A percentile compares a stretch with the other conserved stretches of the same genome.
These are phyloP conservation scores for Portevinia maculata DNA, from an alignment of 2,888 invertebrate species.

Conservation along the genomic window DNA sequence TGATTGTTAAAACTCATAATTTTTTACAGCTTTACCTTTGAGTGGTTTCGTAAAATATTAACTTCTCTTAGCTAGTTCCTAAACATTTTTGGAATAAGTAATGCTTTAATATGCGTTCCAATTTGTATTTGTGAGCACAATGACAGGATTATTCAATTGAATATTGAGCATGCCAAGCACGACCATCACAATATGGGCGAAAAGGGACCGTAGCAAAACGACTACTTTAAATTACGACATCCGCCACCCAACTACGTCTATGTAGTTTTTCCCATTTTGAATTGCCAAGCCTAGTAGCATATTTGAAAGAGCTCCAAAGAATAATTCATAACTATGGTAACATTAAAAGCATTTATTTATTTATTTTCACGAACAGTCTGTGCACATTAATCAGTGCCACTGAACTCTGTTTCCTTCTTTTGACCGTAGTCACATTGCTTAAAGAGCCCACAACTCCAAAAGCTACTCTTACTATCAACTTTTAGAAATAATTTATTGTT, in stretches of 20 bases:
- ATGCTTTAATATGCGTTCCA: no score
- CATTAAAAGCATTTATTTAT: background rate
- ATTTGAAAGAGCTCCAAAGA: background rate
- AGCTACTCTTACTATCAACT: constrained; percentile 23
- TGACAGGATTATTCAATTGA: background rate
- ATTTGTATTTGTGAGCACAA: background rate
- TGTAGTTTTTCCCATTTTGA: background rate
- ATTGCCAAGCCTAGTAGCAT: background rate
- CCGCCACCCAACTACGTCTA: background rate
- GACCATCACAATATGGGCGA: background rate
- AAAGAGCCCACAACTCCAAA: constrained; percentile 31
- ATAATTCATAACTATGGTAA: background rate
- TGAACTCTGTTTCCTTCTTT: constrained; percentile 58
- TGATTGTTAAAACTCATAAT: no score
- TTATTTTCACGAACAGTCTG: constrained; percentile 14
- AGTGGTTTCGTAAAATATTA: no score
- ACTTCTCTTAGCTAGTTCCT: no score
- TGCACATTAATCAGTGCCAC: constrained; percentile 50
- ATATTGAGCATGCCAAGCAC: constrained; percentile 1
- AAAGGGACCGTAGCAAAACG: no score
- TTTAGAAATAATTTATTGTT: constrained; percentile 25
- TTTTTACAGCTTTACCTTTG: no score
- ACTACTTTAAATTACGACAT: background rate
- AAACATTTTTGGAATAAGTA: no score
- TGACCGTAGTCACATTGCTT: background rate